Evolutionary conservation across 2,888 invertebrate genomes (phyloP).

Genomic region (Scaptomyza polygonia): DNA sequence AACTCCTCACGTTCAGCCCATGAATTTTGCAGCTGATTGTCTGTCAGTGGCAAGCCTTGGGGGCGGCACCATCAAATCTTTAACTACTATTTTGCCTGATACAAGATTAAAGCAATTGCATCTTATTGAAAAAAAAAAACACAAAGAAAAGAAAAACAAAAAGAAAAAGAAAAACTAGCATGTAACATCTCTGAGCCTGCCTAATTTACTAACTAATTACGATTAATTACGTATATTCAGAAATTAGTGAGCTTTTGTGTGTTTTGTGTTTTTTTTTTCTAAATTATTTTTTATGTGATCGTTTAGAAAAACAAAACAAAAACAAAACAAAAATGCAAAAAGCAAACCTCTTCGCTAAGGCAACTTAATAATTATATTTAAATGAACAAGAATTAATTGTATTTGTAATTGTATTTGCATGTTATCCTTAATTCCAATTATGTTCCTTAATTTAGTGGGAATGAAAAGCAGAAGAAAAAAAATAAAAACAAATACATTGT

Average conservation of each 20-base stretch:
- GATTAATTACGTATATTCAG: neutral
- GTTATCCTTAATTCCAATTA: conserved; percentile 41
- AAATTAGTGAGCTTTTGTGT: neutral
- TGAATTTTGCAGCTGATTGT: conserved; percentile 2
- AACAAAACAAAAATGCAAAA: too few species aligned
- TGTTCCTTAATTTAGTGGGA: conserved; percentile 16
- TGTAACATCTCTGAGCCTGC: conserved; percentile 32
- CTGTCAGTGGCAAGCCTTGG: too few species aligned
- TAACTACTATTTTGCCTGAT: conserved; percentile 14
- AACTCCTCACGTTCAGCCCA: neutral
- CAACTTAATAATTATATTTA: too few species aligned
- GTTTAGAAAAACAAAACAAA: too few species aligned
- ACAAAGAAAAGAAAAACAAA: too few species aligned
- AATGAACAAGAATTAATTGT: too few species aligned
- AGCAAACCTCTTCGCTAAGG: too few species aligned
- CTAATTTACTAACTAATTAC: conserved; percentile 3
- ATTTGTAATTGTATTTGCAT: conserved; percentile 30
- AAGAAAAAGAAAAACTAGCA: too few species aligned
- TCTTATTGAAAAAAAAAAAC: conserved; percentile 21
- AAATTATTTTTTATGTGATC: neutral
- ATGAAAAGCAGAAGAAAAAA: too few species aligned
- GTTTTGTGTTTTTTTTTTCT: neutral
- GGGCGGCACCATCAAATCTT: neutral
- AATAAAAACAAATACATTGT: too few species aligned
- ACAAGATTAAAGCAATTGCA: conserved; percentile 39